Base-by-base conservation (phyloP, 2,888 invertebrate genomes). In the Blastobasis lacticolella region DNA sequence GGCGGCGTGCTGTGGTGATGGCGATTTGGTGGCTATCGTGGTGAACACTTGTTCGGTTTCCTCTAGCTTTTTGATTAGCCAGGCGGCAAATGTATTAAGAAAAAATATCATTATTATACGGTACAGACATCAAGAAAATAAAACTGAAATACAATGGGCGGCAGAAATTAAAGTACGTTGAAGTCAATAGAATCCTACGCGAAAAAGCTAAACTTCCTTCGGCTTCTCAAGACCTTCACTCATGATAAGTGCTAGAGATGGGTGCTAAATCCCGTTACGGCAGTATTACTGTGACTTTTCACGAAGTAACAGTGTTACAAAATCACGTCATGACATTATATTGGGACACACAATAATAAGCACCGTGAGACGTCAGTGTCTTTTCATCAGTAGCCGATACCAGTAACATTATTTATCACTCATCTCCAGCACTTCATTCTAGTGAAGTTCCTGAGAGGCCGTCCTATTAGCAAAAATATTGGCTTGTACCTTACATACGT, bases 1-100 rank as follows among this genome's bases (percentile, higher is more conserved):
- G 45, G 46, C 68, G 23, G 23, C 23, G 23, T 3, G 42, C 42
- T 6, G 54, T 59, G 48, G n/a, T 36, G 45, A 54, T 62, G 46
- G 58, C 46, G 52, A 55, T 56, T 8, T 6, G 51, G 38, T 48
- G 43, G 44, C 47, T 46, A 52, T 49, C 44, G 45, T 46, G 42
- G 42, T 5, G 42, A 5, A 5, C n/a, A 23, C 23, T 23, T 23
- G 23, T 23, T 23, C 23, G 23, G 3, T 23, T 9, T 0, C 4
- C 10, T 42, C 5, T 10, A n/a, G 9, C 10, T 8, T 5, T 40
- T 42, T 10, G 42, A 9, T 42, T 8, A 8, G 5, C 6, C 9
- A 9, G 10, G 9, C 42, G 7, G 6, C 42, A 5, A 4, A 5
- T 4, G 8, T 4, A 6, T n/a, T n/a, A 42, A 5, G 9, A 40